Conservation (phyloP, 1,140 invertebrate species). For the Acromyrmex charruanus region DNA sequence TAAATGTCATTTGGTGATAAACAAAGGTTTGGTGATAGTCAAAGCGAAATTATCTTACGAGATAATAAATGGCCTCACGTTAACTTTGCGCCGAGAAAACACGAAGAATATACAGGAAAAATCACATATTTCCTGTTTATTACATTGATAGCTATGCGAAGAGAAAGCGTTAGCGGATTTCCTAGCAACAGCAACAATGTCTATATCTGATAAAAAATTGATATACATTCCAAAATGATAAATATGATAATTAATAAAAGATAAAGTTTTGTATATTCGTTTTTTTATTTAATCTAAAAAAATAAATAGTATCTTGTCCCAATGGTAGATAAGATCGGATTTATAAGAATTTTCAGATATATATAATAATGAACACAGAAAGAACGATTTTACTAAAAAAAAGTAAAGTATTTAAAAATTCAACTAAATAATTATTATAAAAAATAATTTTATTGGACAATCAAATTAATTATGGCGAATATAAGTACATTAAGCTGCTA, state of each 20-base stretch:
- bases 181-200: not conserved
- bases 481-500: no score
- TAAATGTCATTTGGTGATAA: conserved; percentile 19
- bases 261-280: not conserved
- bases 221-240: not conserved
- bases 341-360: not conserved
- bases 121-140: conserved; percentile 9
- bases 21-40: no score
- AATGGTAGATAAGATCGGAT: not conserved
- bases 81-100: not conserved
- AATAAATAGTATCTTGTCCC: not conserved
- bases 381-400: no score
- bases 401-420: no score
- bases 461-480: no score
- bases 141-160: not conserved
- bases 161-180: not conserved
- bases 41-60: conserved; percentile 15
- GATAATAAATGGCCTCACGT: not conserved
- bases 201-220: not conserved
- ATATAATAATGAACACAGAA: not conserved
- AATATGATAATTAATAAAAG: not conserved
- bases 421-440: no score
- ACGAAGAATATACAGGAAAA: conserved; percentile 10
- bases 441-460: no score
- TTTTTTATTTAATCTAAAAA: not conserved